phyloP scores from a whole-genome alignment of 2,797 vertebrate species.

The Chaenodraco wilsoni region DNA sequence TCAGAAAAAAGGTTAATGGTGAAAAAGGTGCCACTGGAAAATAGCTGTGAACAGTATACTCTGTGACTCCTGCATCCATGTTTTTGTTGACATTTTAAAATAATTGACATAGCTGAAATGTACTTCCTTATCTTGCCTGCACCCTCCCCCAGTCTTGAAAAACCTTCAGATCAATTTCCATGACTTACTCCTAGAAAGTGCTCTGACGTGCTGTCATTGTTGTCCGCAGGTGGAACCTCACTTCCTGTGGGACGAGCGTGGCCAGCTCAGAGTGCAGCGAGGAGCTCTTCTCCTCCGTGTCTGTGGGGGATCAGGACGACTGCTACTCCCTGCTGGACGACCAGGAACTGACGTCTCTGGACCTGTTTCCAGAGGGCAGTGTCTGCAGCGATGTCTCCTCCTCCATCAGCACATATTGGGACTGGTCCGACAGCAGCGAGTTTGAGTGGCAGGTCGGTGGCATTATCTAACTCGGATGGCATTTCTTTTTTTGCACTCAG shows the following conservation, averaged over 20 bases:
- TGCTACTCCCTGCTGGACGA: slow-evolving; percentile 97
- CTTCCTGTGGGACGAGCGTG: slow-evolving; percentile 96
- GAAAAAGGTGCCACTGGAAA: too few relatives aligned
- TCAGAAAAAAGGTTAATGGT: too few relatives aligned
- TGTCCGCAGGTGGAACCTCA: slow-evolving; percentile 92
- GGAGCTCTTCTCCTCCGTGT: slow-evolving; percentile 97
- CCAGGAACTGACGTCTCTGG: slow-evolving; percentile 96
- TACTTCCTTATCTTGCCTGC: neutral
- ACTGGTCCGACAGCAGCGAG: slow-evolving; percentile 99
- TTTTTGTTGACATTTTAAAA: neutral
- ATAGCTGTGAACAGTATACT: neutral
- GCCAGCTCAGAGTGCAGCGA: slow-evolving; percentile 99
- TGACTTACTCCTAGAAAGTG: neutral
- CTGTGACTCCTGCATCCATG: neutral
- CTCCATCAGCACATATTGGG: slow-evolving; percentile 98
- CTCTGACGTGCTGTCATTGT: neutral
- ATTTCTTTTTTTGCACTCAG: neutral
- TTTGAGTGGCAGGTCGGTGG: slow-evolving; percentile 97
- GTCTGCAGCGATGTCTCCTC: slow-evolving; percentile 99
- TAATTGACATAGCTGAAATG: neutral
- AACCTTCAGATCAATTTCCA: neutral
- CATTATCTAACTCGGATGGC: neutral
- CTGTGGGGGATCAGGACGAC: slow-evolving; percentile 97
- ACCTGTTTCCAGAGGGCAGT: slow-evolving; percentile 96
- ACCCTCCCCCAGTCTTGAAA: neutral